These are phyloP conservation scores for Hydrochoerus hydrochaeris DNA, from an alignment of 2,113 vertebrate genomes.

Conservation along the genomic window DNA sequence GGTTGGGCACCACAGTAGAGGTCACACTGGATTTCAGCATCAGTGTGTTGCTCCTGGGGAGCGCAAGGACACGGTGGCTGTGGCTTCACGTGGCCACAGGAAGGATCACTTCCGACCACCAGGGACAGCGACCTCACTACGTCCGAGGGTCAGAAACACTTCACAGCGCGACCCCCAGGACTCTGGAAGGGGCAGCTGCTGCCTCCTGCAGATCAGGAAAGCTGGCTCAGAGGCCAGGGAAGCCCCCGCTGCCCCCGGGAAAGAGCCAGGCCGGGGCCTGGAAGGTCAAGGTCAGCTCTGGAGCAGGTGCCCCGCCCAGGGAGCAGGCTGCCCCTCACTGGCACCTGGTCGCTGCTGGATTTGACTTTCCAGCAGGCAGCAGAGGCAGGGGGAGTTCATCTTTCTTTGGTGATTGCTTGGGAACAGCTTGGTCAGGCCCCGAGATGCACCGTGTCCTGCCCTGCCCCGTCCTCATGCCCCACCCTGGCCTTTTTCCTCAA, in stretches of 20 bases:
- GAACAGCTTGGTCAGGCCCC: neutral
- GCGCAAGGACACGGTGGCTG: neutral
- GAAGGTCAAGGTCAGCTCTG: no score
- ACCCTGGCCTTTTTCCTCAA: neutral
- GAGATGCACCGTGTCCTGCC: neutral
- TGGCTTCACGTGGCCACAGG: neutral
- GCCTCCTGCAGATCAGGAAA: neutral
- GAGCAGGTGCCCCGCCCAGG: neutral
- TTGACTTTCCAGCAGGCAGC: neutral
- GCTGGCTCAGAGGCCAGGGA: neutral
- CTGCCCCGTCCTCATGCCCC: neutral
- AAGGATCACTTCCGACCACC: rapidly evolving
- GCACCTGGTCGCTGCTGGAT: neutral
- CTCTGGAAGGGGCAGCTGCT: neutral
- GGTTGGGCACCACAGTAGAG: neutral
- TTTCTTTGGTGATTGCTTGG: neutral
- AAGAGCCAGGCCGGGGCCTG: neutral
- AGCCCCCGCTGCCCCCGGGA: neutral
- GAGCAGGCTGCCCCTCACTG: no score
- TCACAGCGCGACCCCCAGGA: neutral
- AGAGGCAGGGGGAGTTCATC: neutral
- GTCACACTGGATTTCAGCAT: neutral
- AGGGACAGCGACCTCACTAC: neutral
- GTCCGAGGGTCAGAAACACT: neutral
- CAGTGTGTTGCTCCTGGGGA: neutral